Evolutionary conservation across 2,888 invertebrate species (phyloP).

Genomic region (Cephus pygmeus): DNA sequence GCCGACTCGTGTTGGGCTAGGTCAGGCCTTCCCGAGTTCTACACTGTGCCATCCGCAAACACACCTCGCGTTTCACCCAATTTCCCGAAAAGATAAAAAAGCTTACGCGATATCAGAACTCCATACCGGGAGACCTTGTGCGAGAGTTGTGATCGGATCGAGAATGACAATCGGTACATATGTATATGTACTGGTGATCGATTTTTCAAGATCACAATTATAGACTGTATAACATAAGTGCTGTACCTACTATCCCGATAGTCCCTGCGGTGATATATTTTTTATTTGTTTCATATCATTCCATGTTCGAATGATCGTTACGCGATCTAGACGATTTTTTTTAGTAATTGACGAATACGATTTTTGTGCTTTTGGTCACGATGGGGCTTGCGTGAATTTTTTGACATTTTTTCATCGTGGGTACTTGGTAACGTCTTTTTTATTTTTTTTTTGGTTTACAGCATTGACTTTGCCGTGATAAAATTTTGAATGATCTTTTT

Average conservation of each 20-base stretch:
- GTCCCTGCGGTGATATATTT: background rate
- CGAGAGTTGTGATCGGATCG: background rate
- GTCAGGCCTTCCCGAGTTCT: slow-evolving; percentile 65
- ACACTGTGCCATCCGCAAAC: slow-evolving; percentile 62
- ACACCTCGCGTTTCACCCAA: slow-evolving; percentile 8
- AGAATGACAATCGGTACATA: background rate
- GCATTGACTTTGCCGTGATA: background rate
- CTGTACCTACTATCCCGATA: background rate
- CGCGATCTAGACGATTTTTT: background rate
- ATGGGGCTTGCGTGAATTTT: background rate
- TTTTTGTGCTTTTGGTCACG: background rate
- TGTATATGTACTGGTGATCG: background rate
- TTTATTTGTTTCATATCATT: background rate
- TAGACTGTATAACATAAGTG: background rate
- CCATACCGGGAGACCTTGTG: background rate
- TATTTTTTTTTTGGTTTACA: background rate
- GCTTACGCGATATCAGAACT: background rate
- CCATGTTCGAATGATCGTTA: background rate
- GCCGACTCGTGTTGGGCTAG: slow-evolving; percentile 65
- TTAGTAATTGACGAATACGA: background rate
- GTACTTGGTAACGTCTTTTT: background rate
- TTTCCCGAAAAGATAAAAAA: slow-evolving; percentile 1
- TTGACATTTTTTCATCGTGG: background rate
- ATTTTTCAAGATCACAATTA: background rate
- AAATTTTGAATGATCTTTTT: background rate